These are phyloP conservation scores for Allobates femoralis DNA, from an alignment of 2,797 vertebrate species.

Conservation along the genomic window DNA sequence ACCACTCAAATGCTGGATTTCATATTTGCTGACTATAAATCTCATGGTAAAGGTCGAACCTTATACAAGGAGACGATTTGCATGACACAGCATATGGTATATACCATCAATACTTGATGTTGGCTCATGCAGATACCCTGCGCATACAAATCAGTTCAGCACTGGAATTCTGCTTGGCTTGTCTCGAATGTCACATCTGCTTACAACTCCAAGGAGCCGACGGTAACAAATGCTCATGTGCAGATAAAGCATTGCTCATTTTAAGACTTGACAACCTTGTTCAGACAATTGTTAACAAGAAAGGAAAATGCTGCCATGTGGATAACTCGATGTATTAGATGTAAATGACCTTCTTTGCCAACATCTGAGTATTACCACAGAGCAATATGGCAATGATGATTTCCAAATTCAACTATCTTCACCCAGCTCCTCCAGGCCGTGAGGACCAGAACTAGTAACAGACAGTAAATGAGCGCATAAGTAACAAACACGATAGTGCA, in stretches of 20 bases:
- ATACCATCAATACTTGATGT: background rate
- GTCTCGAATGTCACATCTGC: conserved; percentile 15
- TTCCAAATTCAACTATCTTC: too few relatives aligned
- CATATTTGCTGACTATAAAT: too few relatives aligned
- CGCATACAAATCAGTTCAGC: background rate
- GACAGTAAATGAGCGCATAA: too few relatives aligned
- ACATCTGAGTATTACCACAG: background rate
- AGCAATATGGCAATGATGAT: background rate
- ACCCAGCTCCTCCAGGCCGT: too few relatives aligned
- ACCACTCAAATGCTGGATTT: too few relatives aligned
- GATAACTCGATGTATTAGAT: background rate
- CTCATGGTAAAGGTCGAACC: background rate
- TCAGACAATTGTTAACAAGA: background rate
- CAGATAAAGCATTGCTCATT: background rate
- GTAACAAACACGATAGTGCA: too few relatives aligned
- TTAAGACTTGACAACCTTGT: background rate
- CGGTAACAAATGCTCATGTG: background rate
- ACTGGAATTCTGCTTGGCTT: background rate
- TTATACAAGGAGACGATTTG: background rate
- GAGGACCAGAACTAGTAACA: too few relatives aligned
- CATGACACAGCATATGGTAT: too few relatives aligned
- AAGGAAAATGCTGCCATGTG: background rate
- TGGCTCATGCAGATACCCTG: background rate
- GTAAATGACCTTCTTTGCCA: background rate
- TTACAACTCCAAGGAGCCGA: conserved; percentile 5